Base-by-base conservation (phyloP, 2,888 invertebrate species). In the Ligdia adustata region DNA sequence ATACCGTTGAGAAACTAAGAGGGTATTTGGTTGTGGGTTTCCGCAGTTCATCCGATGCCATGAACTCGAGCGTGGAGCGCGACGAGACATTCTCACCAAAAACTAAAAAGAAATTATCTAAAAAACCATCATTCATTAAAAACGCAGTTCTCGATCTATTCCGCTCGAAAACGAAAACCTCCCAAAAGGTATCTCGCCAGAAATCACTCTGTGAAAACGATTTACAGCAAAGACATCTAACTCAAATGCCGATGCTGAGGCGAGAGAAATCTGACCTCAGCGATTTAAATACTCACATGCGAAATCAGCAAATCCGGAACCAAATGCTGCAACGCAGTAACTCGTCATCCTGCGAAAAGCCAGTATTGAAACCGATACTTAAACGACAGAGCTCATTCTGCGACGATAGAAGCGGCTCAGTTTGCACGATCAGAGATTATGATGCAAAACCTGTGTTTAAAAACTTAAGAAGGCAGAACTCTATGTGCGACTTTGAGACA, bases 31-130 rank as follows among this genome's bases (percentile, higher is more conserved):
- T 89, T 88, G 81, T 85, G 89, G 89, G 87, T 88, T 87, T 90
- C 88, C 90, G 79, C 90, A 90, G 90, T 80, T 84, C 85, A 68
- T 79, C 88, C 55, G 89, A 90, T 67, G 88, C 75, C 81, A 84
- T 86, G 85, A 87, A 86, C 80, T 88, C 89, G 69, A 90, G 86
- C 66, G 71, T 82, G 75, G 90, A 90, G 77, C 87, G 80, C 73
- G 89, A 90, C 72, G 89, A 89, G 69, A 81, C 88, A 55, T 84
- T 88, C 73, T 90, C 91, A 50, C 90, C 90, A 74, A 91, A 91
- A 88, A 89, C 90, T 72, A 90, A 90, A 88, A 91, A 91, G 90
- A 91, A 91, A 89, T 78, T 91, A 38, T 89, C 90, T 32, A 91
- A 90, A 90, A 91, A 90, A 67, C 90, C 91, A 42, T 91, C 91